Evolutionary conservation across 2,113 vertebrate genomes (phyloP), one percentile per base, ranked within the genome.

Genomic region (Melospiza melodia): DNA sequence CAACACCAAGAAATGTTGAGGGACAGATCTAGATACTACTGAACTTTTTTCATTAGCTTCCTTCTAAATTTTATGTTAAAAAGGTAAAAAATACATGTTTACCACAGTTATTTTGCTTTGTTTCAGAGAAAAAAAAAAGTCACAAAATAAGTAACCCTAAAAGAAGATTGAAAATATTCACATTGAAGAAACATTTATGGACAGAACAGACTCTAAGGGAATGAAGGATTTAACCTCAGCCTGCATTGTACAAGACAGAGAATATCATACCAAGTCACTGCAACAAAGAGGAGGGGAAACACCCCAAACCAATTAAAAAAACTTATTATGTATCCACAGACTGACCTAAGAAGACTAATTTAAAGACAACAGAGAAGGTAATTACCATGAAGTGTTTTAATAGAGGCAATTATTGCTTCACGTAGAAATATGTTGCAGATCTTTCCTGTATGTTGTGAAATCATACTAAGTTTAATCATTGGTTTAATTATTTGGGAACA

Each of bases 201-300:
- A 72, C 20, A 41, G 8, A 74, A 81, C 28, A 46, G 30, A 30
- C 5, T 22, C 4, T 43, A 44, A 48, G 6, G 7, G 7, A 79
- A 15, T 7, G 25, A 41, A 86, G 16, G 23, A 30, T 13, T 82
- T 54, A 59, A 15, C 17, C 12, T 15, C 15, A 74, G 30, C 31
- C 46, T 39, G 30, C 48, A 31, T 6, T 46, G 28, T 62, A 17
- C 11, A 39, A 39, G 43, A 63, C 11, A 61, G 24, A 84, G 37
- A 78, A 14, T 7, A 11, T 28, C 27, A 33, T 22, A 46, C 13
- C 11, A 37, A 61, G 6, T 61, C 35, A 66, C 12, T 74, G 44
- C 16, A 46, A 48, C 17, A 84, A 61, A 76, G 8, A 3, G 18
- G 8, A 4, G 2, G 2, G 0, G 0, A 6, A 21, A 44, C 33